A percentile compares a stretch with the other conserved stretches of the same genome.
Conservation (phyloP, 2,797 vertebrate species). For the Pipistrellus pipistrellus region DNA sequence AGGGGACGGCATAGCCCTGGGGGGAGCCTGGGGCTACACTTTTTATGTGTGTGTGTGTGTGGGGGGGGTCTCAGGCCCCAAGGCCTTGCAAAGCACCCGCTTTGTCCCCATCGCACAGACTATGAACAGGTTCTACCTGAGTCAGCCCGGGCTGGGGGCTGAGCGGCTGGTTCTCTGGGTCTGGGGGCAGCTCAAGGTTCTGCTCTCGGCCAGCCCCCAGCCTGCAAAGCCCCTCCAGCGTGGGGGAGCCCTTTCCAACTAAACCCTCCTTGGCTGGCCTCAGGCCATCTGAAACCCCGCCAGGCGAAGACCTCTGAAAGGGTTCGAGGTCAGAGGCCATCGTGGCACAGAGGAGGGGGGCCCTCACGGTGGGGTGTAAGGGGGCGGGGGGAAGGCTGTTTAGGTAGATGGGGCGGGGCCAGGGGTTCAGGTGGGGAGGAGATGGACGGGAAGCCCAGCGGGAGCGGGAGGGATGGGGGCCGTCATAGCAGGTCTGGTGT, state of each 20-base stretch:
- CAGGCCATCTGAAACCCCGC: neutral
- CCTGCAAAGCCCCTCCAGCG: neutral
- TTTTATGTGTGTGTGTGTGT: neutral
- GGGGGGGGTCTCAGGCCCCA: neutral
- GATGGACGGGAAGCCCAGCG: no score
- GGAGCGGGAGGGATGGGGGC: neutral
- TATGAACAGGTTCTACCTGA: accelerated
- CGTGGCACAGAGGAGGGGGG: neutral
- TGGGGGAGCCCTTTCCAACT: neutral
- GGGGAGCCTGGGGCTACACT: neutral
- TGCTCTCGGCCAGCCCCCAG: neutral
- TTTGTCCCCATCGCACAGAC: neutral
- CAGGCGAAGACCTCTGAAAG: neutral
- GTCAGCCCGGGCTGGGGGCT: neutral
- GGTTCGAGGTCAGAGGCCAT: neutral
- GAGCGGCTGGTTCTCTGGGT: neutral
- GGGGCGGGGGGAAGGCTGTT: no score
- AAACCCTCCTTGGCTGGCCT: neutral
- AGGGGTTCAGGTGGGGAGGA: neutral
- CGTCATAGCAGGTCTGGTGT: neutral
- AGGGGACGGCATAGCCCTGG: neutral
- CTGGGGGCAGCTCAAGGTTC: neutral
- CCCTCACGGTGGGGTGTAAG: no score
- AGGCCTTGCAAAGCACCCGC: neutral
- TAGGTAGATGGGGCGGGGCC: neutral